Conservation (phyloP, 2,113 vertebrate genomes). For the Triplophysa tibetana region DNA sequence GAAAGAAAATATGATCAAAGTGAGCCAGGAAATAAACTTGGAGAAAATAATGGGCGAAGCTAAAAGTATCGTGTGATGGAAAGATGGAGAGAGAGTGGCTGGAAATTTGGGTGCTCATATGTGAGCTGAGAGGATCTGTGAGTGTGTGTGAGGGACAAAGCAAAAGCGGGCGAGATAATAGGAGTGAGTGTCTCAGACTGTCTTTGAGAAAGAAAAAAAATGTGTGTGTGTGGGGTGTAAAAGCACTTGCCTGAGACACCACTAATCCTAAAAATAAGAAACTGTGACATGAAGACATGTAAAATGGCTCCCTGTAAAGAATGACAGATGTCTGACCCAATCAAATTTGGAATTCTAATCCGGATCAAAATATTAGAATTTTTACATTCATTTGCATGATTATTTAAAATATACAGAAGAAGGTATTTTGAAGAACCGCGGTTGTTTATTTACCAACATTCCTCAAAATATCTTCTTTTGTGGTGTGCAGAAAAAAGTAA, state of each 20-base stretch:
- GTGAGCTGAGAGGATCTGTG: slow-evolving; percentile 28
- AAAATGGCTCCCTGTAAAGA: slow-evolving; percentile 38
- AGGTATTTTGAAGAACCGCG: too few relatives aligned
- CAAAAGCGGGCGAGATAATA: neutral
- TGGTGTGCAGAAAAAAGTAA: too few relatives aligned
- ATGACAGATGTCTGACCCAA: neutral
- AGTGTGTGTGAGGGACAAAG: slow-evolving; percentile 11
- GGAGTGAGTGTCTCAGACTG: slow-evolving; percentile 1
- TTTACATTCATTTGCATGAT: too few relatives aligned
- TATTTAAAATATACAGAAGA: too few relatives aligned
- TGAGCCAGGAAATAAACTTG: slow-evolving; percentile 2
- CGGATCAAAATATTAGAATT: too few relatives aligned
- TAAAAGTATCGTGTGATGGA: slow-evolving; percentile 11
- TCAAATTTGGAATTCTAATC: too few relatives aligned
- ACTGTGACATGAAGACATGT: slow-evolving; percentile 47
- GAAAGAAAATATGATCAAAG: neutral
- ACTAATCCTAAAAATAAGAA: slow-evolving; percentile 54
- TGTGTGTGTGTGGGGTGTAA: slow-evolving; percentile 37
- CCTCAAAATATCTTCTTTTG: too few relatives aligned
- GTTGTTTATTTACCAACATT: too few relatives aligned
- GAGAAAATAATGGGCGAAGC: slow-evolving; percentile 7
- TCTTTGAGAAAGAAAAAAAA: slow-evolving; percentile 24
- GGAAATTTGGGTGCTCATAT: neutral
- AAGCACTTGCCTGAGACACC: slow-evolving; percentile 44
- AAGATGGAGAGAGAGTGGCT: slow-evolving; percentile 1